Conservation (phyloP, 2,113 vertebrate genomes). For the Salvelinus alpinus region DNA sequence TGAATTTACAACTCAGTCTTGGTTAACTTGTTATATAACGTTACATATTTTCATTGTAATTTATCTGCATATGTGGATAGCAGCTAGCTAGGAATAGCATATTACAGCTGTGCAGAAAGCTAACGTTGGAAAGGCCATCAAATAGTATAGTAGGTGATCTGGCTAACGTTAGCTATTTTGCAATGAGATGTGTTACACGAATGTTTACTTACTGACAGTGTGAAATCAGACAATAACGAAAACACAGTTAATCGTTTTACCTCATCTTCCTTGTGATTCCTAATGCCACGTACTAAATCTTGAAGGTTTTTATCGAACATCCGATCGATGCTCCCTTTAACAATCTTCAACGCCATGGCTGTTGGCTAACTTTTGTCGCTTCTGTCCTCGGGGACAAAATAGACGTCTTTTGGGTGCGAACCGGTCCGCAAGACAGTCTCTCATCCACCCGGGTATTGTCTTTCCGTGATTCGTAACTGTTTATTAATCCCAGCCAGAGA, state of each 20-base stretch:
- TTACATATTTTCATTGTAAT: no score
- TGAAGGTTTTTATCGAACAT: constrained; percentile 99
- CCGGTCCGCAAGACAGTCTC: constrained; percentile 57
- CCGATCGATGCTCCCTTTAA: constrained; percentile 99
- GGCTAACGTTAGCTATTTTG: background rate
- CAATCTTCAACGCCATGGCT: constrained; percentile 97
- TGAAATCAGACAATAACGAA: background rate
- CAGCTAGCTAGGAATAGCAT: no score
- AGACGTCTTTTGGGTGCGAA: constrained; percentile 53
- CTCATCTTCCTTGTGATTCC: constrained; percentile 99
- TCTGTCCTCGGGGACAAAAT: constrained; percentile 52
- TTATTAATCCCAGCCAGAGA: constrained; percentile 45
- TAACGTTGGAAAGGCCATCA: no score
- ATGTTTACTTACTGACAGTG: background rate
- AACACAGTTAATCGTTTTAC: constrained; percentile 66
- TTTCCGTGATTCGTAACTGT: constrained; percentile 38
- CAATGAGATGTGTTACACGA: background rate
- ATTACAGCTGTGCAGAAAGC: no score
- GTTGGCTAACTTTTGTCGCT: constrained; percentile 45
- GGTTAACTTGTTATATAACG: no score
- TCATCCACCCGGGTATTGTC: constrained; percentile 69
- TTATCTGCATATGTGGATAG: no score
- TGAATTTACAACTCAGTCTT: no score
- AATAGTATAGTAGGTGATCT: no score
- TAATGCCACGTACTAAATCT: constrained; percentile 96